Conservation (phyloP, 1,140 invertebrate species). For the Bombus confusus region DNA sequence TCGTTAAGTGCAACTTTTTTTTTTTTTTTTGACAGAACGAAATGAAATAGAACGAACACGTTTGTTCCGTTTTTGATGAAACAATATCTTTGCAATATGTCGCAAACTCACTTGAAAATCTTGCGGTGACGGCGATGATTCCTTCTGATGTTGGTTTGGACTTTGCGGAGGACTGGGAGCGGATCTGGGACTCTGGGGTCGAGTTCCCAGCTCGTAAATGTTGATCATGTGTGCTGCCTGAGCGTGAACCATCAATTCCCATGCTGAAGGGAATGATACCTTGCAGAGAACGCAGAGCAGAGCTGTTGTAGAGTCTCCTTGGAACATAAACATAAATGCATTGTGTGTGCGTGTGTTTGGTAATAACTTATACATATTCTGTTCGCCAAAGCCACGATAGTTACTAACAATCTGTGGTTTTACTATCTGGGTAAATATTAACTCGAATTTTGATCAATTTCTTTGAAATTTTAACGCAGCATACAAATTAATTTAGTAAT, state of each 20-base stretch:
- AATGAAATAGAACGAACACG: background rate
- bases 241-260: constrained; percentile 92
- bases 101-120: constrained; percentile 66
- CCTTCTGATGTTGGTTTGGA: constrained; percentile 63
- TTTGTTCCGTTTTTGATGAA: no score
- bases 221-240: constrained; percentile 92
- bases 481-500: background rate
- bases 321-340: background rate
- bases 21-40: background rate
- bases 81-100: background rate
- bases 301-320: constrained; percentile 82
- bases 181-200: constrained; percentile 76
- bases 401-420: background rate
- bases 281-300: constrained; percentile 90
- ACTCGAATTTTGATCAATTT: background rate
- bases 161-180: constrained; percentile 73
- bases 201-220: constrained; percentile 88
- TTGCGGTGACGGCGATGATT: constrained; percentile 73
- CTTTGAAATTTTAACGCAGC: background rate
- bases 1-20: no score
- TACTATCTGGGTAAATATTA: background rate
- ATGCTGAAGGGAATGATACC: constrained; percentile 89
- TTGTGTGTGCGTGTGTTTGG: background rate
- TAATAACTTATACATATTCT: background rate
- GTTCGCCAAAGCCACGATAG: background rate